Evolutionary conservation across 2,797 vertebrate genomes (phyloP).

Genomic region (Capromys pilorides): DNA sequence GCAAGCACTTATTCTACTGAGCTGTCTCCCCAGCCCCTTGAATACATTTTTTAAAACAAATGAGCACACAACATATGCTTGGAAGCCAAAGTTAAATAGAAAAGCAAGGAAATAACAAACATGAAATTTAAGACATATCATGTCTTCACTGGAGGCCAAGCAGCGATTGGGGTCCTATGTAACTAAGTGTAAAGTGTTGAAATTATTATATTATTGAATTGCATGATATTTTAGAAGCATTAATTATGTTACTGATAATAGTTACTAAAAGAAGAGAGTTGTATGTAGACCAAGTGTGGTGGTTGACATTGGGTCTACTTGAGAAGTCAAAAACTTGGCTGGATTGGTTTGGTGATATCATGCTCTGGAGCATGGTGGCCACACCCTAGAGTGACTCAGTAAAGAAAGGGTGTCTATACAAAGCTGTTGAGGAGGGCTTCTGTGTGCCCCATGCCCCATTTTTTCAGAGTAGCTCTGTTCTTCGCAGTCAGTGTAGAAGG

Average conservation of each 20-base stretch:
- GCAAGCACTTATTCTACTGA: no score
- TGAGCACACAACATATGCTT: not conserved
- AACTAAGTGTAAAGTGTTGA: not conserved
- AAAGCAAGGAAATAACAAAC: not conserved
- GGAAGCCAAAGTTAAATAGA: not conserved
- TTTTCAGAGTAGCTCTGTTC: no score
- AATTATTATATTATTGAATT: conserved; percentile 12
- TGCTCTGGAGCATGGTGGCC: no score
- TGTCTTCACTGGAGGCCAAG: not conserved
- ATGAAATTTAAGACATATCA: not conserved
- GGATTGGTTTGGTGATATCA: no score
- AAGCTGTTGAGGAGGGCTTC: no score
- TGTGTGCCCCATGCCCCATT: no score
- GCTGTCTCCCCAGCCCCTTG: no score
- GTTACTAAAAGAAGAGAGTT: not conserved
- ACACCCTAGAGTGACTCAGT: no score
- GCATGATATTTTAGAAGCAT: not conserved
- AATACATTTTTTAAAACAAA: conserved; percentile 44
- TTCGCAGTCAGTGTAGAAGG: no score
- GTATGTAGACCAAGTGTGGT: not conserved
- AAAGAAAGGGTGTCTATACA: no score
- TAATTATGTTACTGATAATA: conserved; percentile 3
- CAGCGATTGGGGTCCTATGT: not conserved
- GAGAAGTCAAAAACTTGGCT: no score
- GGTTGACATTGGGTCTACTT: no score